Base-by-base conservation (phyloP, 2,113 vertebrate genomes). In the Oryzias javanicus region DNA sequence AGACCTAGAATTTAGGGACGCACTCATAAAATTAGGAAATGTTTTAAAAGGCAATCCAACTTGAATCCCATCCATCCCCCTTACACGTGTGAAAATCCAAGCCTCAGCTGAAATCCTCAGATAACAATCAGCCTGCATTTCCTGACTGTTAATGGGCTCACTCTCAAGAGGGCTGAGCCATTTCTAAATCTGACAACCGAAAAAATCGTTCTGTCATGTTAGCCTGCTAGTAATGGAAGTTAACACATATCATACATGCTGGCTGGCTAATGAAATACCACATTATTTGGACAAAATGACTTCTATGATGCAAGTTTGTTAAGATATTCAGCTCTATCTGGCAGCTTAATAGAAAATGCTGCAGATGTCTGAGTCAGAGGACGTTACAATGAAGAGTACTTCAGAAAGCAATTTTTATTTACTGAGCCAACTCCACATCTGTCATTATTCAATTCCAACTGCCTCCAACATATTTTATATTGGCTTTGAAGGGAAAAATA, bases 101-200 rank as follows among this genome's bases (percentile, higher is more conserved):
- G 47, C 50, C 16, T 19, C 27, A 3, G 7, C 14, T 56, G 14
- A 57, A 42, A 66, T 65, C 44, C 29, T 41, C 22, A n/a, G 56
- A 45, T 13, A 65, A 64, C 60, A 42, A 45, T 50, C 62, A 52
- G 48, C 41, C 35, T 42, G 48, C 25, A 49, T 58, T 42, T 61
- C 18, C 16, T 46, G 45, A 59, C 24, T 62, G 55, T 27, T 65
- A 78, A 65, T 61, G 44, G 48, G 24, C 20, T 7, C 49, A 49
- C 17, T 16, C 44, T 58, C 19, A 16, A 54, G 70, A 57, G 47
- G 35, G 12, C 24, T n/a, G 15, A 45, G 22, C 16, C 2, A 14
- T 58, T 73, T 69, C 57, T n/a, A 74, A 60, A 60, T 70, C 66
- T 63, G 67, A 79, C 70, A 79, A 59, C 41, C 17, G 25, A 74